Conservation (phyloP, 2,113 vertebrate genomes). For the Tachuris rubrigastra region DNA sequence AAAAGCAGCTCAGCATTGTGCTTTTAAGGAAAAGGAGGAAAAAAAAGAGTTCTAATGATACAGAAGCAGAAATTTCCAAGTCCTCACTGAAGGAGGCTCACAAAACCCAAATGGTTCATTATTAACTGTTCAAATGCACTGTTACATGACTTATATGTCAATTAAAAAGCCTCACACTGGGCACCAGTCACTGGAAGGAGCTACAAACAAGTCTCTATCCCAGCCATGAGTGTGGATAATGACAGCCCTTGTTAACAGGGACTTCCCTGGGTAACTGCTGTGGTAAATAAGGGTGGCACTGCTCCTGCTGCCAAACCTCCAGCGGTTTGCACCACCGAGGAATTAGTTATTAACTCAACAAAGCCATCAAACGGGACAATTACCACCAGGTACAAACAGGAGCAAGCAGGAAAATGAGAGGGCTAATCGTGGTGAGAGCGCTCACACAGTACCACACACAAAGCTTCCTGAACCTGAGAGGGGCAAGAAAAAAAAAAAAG, state of each 20-base stretch:
- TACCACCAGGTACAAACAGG: background rate
- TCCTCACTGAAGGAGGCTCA: background rate
- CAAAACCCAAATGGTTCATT: background rate
- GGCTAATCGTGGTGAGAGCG: fast-evolving
- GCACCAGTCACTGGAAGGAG: background rate
- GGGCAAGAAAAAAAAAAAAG: background rate
- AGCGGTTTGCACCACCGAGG: background rate
- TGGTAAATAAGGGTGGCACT: background rate
- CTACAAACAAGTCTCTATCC: background rate
- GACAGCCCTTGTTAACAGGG: background rate
- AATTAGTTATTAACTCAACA: background rate
- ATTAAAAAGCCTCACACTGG: background rate
- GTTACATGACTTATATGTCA: background rate
- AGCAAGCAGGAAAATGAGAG: background rate
- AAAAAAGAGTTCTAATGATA: background rate
- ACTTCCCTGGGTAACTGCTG: background rate
- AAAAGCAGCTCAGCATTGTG: background rate
- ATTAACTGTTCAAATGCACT: background rate
- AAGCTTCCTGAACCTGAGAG: background rate
- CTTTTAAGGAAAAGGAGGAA: background rate
- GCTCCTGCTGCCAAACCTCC: background rate
- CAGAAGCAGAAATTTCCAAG: background rate
- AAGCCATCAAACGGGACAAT: background rate
- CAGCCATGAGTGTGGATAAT: background rate
- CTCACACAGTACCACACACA: background rate